Percentiles rank a stretch among this genome's conserved stretches.
Conservation (phyloP, 2,888 invertebrate genomes). For the Ptycholaimellus sp. region DNA sequence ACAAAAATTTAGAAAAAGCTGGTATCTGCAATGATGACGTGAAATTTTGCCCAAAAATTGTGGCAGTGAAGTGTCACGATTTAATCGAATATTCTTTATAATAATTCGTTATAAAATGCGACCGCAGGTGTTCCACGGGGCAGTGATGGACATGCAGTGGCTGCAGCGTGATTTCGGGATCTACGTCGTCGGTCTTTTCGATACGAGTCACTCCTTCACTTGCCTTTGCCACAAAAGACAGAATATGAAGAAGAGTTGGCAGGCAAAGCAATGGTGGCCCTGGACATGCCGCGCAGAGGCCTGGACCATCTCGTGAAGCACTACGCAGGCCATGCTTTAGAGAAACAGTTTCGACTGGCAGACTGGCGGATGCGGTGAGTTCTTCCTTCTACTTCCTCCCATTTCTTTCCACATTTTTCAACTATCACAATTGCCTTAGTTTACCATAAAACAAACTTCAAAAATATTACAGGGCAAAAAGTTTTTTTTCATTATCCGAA, state of each 20-base stretch:
- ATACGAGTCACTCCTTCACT: slow-evolving; percentile 42
- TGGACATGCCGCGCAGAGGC: slow-evolving; percentile 30
- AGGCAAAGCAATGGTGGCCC: slow-evolving; percentile 10
- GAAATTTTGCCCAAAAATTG: background rate
- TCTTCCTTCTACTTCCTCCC: no score
- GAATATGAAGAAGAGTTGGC: background rate
- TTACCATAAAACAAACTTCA: no score
- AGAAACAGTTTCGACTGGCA: slow-evolving; percentile 74
- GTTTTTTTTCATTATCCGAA: no score
- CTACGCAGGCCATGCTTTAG: slow-evolving; percentile 51
- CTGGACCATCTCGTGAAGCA: slow-evolving; percentile 47
- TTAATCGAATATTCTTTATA: background rate
- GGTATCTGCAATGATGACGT: background rate
- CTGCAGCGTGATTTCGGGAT: slow-evolving; percentile 77
- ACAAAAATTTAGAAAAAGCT: no score
- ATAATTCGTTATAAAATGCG: background rate
- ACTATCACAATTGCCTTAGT: no score
- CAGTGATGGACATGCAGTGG: slow-evolving; percentile 65
- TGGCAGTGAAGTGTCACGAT: background rate
- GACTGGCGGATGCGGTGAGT: slow-evolving; percentile 63
- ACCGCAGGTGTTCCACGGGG: slow-evolving; percentile 62
- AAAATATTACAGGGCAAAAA: background rate
- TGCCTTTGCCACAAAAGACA: no score
- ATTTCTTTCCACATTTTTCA: no score
- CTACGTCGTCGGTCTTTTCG: slow-evolving; percentile 87